phyloP scores from a whole-genome alignment of 1,140 invertebrate genomes.

The Formica selysi region DNA sequence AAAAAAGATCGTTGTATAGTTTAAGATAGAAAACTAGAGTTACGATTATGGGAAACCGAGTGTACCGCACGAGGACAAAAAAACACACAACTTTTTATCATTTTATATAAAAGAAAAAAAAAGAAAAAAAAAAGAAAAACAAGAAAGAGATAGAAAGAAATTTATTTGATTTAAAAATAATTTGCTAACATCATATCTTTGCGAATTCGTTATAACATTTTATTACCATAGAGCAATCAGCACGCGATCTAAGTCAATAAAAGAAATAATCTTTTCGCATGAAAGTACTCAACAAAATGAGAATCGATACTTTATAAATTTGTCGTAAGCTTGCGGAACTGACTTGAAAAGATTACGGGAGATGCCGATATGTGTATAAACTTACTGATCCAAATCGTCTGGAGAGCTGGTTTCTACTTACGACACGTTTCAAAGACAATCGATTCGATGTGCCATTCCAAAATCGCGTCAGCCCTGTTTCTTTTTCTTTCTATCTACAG shows the following conservation, averaged over 20 bases:
- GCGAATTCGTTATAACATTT: neutral
- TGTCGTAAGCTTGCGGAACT: conserved; percentile 51
- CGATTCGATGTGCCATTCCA: conserved; percentile 71
- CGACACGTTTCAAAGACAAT: conserved; percentile 76
- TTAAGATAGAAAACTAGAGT: conserved; percentile 3
- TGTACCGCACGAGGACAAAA: conserved; percentile 26
- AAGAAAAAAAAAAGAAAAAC: neutral
- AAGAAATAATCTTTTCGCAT: neutral
- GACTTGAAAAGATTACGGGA: conserved; percentile 60
- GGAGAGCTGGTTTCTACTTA: conserved; percentile 77
- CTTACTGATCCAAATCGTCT: conserved; percentile 74
- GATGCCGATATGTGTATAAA: conserved; percentile 63
- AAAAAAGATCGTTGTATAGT: conserved; percentile 17
- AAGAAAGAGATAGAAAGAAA: neutral
- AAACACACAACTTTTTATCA: conserved; percentile 12
- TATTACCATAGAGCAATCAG: neutral
- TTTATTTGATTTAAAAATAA: conserved; percentile 1
- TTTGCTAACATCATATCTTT: neutral
- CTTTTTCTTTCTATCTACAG: conserved; percentile 69
- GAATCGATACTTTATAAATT: neutral
- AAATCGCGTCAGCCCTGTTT: conserved; percentile 73
- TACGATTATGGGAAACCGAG: neutral
- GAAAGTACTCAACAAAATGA: conserved; percentile 1
- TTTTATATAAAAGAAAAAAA: neutral
- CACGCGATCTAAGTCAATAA: neutral